These are phyloP conservation scores for Pseudonaja textilis DNA, from an alignment of 2,113 vertebrate genomes.

Conservation along the genomic window DNA sequence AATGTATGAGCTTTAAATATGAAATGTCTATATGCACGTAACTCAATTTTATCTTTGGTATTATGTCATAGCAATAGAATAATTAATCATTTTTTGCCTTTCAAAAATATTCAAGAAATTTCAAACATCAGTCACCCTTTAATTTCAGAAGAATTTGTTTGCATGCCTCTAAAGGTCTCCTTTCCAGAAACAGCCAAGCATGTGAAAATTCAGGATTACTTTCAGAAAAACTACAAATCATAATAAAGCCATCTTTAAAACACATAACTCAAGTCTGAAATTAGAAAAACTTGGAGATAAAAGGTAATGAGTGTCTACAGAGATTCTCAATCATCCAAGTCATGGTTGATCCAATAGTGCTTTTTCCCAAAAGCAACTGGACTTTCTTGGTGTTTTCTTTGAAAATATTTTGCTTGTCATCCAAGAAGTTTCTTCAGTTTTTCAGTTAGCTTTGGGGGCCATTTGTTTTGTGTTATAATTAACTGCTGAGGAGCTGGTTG, in stretches of 20 bases:
- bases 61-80: background rate
- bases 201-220: background rate
- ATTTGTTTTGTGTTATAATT: background rate
- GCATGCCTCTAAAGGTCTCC: background rate
- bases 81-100: background rate
- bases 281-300: constrained; percentile 13
- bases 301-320: background rate
- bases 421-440: background rate
- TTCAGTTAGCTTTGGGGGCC: background rate
- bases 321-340: background rate
- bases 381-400: background rate
- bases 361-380: background rate
- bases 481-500: background rate
- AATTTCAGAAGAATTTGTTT: constrained; percentile 23
- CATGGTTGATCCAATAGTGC: background rate
- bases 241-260: background rate
- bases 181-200: constrained; percentile 15
- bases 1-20: background rate
- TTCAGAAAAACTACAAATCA: constrained; percentile 9
- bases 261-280: background rate
- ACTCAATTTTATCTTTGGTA: background rate
- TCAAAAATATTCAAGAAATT: background rate
- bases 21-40: background rate
- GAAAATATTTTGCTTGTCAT: background rate
- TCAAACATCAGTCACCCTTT: background rate